Percentiles rank a stretch among this genome's conserved stretches.
Conservation (phyloP, 2,888 invertebrate genomes). For the Himalopsyche anomala region DNA sequence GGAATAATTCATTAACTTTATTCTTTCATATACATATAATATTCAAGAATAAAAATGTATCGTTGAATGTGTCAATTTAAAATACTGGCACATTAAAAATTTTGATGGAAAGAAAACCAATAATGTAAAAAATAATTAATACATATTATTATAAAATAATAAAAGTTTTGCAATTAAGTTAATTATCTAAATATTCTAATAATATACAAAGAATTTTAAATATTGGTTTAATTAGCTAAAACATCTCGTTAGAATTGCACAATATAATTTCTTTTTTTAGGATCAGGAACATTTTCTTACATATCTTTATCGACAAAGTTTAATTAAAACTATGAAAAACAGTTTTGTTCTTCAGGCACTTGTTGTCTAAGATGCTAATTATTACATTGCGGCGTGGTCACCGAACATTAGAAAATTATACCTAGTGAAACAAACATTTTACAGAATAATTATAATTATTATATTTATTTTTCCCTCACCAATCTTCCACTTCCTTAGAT, state of each 20-base stretch:
- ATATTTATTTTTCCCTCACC: slow-evolving; percentile 15
- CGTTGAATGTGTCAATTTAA: too few relatives aligned
- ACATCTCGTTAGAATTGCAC: slow-evolving; percentile 20
- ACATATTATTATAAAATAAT: neutral
- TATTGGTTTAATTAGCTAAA: slow-evolving; percentile 34
- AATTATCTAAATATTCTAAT: neutral
- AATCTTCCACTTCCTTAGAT: neutral
- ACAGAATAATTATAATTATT: neutral
- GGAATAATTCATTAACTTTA: too few relatives aligned
- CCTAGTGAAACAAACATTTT: neutral
- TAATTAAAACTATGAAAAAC: slow-evolving; percentile 28
- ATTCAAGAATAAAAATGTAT: too few relatives aligned
- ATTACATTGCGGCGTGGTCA: neutral
- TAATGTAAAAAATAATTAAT: too few relatives aligned
- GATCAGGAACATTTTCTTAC: slow-evolving; percentile 32
- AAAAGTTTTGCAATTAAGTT: neutral
- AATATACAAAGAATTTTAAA: neutral
- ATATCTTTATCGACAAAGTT: slow-evolving; percentile 16
- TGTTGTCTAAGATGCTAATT: slow-evolving; percentile 24
- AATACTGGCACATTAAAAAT: too few relatives aligned
- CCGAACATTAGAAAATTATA: neutral
- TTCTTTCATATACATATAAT: too few relatives aligned
- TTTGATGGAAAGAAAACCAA: too few relatives aligned
- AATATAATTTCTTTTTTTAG: slow-evolving; percentile 18
- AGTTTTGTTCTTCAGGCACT: slow-evolving; percentile 22